Evolutionary conservation across 2,888 invertebrate species (phyloP), one percentile per base, ranked within the genome.

Genomic region (Pristionchus mayeri): DNA sequence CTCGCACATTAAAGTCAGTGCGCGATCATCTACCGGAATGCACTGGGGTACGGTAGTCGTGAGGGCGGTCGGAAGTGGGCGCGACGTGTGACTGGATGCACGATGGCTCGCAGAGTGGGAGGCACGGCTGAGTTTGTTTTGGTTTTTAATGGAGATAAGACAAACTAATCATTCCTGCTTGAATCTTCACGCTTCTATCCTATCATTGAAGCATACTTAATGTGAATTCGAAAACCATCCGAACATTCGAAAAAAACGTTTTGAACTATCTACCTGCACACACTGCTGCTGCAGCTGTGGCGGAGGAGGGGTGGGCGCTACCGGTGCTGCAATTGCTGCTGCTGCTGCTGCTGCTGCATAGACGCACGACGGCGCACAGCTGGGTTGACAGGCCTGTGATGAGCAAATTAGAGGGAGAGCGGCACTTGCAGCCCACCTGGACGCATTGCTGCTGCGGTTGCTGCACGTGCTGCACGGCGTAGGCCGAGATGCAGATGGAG

Each of bases 381-480:
- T 21, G 50, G 78, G 78, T 9, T 52, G 50, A 30, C 78, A 78
- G 21, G 50, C 52, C 78, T 78, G 34, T 24, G 3, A 4, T 18
- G 6, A 44, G 48, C 3, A n/a, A 30, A 4, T 18, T 71, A 21
- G n/a, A n/a, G n/a, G n/a, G n/a, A n/a, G n/a, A n/a, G n/a, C n/a
- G n/a, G n/a, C 54, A 7, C 16, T 54, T 4, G 37, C 37, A 44
- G 50, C 48, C 18, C 30, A 78, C 76, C 30, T 48, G 76, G 50
- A 50, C 27, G 76, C 76, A 78, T 34, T 78, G 76, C n/a, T n/a
- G n/a, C 50, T 78, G 76, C 13, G 76, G 76, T n/a, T 50, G 48
- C 50, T 50, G 50, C 50, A 40, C 30, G 2, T 11, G 76, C 11
- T 78, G 76, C 16, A 48, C 27, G 48, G 76, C 27, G 21, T 34